Conservation (phyloP, 2,888 invertebrate species). For the Strigamia maritima region DNA sequence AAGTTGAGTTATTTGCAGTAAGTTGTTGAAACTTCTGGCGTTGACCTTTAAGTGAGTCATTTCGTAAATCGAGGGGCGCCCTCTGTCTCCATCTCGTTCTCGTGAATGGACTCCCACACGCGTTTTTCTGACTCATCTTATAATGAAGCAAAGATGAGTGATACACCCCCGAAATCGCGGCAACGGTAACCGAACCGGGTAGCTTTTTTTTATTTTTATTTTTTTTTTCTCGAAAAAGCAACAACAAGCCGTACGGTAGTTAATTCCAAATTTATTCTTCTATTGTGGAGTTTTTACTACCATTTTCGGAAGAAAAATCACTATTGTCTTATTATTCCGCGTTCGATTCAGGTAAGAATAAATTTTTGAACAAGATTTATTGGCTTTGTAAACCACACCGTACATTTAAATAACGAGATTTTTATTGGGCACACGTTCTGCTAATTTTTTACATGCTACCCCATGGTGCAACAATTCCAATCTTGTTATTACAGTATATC, state of each 20-base stretch:
- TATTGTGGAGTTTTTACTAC: neutral
- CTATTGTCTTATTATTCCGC: neutral
- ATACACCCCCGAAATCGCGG: neutral
- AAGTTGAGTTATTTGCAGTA: constrained; percentile 31
- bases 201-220: neutral
- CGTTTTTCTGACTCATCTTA: constrained; percentile 22
- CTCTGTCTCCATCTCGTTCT: constrained; percentile 1
- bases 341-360: constrained; percentile 1
- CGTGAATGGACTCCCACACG: constrained; percentile 17
- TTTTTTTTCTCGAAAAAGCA: neutral
- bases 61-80: constrained; percentile 32
- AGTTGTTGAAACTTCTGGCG: constrained; percentile 32
- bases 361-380: neutral
- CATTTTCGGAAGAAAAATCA: neutral
- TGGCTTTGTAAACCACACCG: no score
- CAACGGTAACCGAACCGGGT: neutral
- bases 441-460: no score
- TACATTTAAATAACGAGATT: no score
- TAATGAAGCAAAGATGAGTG: neutral
- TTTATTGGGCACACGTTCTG: no score
- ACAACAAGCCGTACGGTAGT: neutral
- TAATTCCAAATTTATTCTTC: neutral
- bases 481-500: no score
- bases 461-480: no score
- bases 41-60: constrained; percentile 34